Evolutionary conservation across 1,140 invertebrate species (phyloP), one percentile per base, ranked within the genome.

Genomic region (Procambarus clarkii): DNA sequence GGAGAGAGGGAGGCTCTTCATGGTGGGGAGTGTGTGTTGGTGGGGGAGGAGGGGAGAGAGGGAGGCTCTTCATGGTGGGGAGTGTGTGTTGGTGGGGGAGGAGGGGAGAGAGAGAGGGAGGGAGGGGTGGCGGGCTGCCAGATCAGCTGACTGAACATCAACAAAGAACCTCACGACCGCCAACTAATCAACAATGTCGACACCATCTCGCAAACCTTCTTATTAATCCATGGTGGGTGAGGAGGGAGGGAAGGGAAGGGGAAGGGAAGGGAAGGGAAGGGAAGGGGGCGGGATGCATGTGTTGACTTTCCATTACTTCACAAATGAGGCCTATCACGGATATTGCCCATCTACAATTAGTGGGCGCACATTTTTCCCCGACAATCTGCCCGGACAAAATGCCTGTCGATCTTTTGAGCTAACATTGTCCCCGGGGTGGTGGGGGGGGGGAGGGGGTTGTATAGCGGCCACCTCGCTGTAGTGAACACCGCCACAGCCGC

Each of bases 241-340:
- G n/a, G n/a, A n/a, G n/a, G n/a, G n/a, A n/a, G n/a, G n/a, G n/a
- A n/a, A n/a, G n/a, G n/a, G n/a, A n/a, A n/a, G n/a, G n/a, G n/a
- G n/a, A n/a, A n/a, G n/a, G n/a, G n/a, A 2, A 44, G 3, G 44
- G 44, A 7, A 18, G 50, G 44, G 77, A 4, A 15, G 60, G 15
- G 15, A 21, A 8, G 69, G 4, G 45, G 9, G 18, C 45, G 78
- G 50, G 79, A 48, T 48, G 44, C 15, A 2, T 54, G 79, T 81
- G 79, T 81, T 81, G 79, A 81, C 79, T 81, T 81, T 81, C 79
- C 79, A 81, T 81, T 81, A 81, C 79, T 48, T 24, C 46, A 50
- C 79, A 50, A 81, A 81, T 81, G 79, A 81, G 79, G 79, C 79
- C 79, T 81, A 81, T 81, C 79, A 81, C 79, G 79, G 79, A 81